phyloP scores from a whole-genome alignment of 2,113 vertebrate genomes.

The Nettapus auritus region DNA sequence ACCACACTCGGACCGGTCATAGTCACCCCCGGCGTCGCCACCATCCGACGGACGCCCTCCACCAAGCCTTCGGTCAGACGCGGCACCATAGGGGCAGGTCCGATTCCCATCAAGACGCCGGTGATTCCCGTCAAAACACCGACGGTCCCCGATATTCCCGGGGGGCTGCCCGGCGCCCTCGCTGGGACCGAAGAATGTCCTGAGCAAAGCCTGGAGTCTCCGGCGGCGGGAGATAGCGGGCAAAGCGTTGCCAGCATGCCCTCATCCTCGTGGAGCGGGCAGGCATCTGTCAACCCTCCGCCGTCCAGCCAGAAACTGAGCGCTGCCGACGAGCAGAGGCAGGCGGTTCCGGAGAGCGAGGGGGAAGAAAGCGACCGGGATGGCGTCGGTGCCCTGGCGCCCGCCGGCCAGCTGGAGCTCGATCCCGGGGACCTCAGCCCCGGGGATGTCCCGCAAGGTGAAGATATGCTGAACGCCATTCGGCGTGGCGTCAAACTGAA shows the following conservation, averaged over 20 bases:
- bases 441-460: slow-evolving; percentile 74
- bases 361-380: slow-evolving; percentile 72
- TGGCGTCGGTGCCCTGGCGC: background rate
- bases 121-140: slow-evolving; percentile 94
- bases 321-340: slow-evolving; percentile 76
- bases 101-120: slow-evolving; percentile 93
- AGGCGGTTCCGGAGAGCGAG: slow-evolving; percentile 65
- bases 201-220: slow-evolving; percentile 77
- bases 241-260: slow-evolving; percentile 73
- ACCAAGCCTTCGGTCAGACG: slow-evolving; percentile 92
- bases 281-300: slow-evolving; percentile 87
- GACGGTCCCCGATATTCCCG: slow-evolving; percentile 83
- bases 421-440: slow-evolving; percentile 73
- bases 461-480: slow-evolving; percentile 95
- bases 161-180: slow-evolving; percentile 52
- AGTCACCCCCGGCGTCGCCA: slow-evolving; percentile 92
- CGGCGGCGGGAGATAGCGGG: slow-evolving; percentile 58
- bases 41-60: slow-evolving; percentile 95
- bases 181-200: slow-evolving; percentile 76
- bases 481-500: slow-evolving; percentile 94
- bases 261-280: slow-evolving; percentile 86
- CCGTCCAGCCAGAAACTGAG: slow-evolving; percentile 72
- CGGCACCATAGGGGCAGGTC: slow-evolving; percentile 83
- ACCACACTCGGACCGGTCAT: slow-evolving; percentile 85
- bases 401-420: slow-evolving; percentile 44